phyloP scores from a whole-genome alignment of 2,888 invertebrate species.

The Cryptocephalus moraei region DNA sequence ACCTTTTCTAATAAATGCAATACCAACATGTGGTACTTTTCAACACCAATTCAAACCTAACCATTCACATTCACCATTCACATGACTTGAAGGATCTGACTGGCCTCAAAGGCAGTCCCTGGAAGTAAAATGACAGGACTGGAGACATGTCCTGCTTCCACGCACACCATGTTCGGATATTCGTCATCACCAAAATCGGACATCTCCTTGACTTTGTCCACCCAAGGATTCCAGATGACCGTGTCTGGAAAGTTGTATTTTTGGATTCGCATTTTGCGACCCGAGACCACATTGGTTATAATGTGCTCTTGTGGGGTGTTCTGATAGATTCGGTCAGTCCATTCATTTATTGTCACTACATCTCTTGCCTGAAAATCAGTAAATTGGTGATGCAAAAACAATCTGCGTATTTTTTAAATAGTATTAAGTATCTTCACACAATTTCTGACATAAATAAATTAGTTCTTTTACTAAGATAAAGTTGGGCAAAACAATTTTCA shows the following conservation, averaged over 20 bases:
- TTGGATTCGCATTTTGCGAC: conserved; percentile 83
- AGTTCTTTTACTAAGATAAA: too few species aligned
- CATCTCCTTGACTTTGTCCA: conserved; percentile 85
- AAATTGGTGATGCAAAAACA: not conserved
- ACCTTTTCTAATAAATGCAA: too few species aligned
- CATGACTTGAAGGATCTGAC: conserved; percentile 76
- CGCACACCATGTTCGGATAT: conserved; percentile 93
- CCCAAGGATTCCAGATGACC: conserved; percentile 97
- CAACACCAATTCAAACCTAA: too few species aligned
- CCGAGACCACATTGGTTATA: conserved; percentile 85
- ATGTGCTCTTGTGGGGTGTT: conserved; percentile 88
- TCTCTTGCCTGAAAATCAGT: conserved; percentile 51
- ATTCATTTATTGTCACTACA: conserved; percentile 80
- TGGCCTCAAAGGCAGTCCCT: conserved; percentile 85
- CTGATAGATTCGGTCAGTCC: conserved; percentile 90
- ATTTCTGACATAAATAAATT: too few species aligned
- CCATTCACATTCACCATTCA: conserved; percentile 20
- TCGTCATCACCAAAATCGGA: conserved; percentile 95
- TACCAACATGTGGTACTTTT: too few species aligned
- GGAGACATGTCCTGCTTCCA: conserved; percentile 87
- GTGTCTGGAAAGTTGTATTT: conserved; percentile 94
- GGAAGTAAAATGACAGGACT: conserved; percentile 79
- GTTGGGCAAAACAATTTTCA: too few species aligned
- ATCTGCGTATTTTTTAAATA: not conserved
- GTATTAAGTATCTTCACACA: not conserved